Evolutionary conservation across 2,888 invertebrate species (phyloP), one percentile per base, ranked within the genome.

Genomic region (Cosmopolites sordidus): DNA sequence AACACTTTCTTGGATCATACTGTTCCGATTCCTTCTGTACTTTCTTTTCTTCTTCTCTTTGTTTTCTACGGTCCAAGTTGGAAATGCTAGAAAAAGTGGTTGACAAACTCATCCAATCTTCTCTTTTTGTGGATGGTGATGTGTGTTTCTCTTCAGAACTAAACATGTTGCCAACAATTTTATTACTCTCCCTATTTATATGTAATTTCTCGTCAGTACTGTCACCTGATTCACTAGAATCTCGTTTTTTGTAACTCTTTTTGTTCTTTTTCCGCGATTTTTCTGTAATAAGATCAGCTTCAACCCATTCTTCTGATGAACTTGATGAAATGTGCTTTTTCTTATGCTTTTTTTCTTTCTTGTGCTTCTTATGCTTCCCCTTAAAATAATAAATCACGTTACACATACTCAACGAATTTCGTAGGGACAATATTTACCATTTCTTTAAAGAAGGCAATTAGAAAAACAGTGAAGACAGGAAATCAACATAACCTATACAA

Each of bases 91-190:
- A 43, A 53, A 73, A 63, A 5, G 76, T 69, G 6, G 66, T 79
- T 9, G 83, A 79, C 67, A 85, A 77, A 29, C 81, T 81, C 88
- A 92, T 89, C 92, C 92, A 92, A 64, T 85, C 83, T 44, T 92
- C 90, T 46, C 58, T 41, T 8, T 29, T 42, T 9, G 27, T 11
- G 4, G 15, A 17, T 1, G 22, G 18, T 11, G 5, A 12, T n/a
- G 2, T 14, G 38, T 22, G 22, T 27, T 2, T 18, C 29, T 43
- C 43, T 9, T 38, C 43, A 29, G 39, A 33, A 38, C 9, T 37
- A 45, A 18, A 30, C n/a, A 11, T 45, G 14, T 17, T 33, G 15
- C 40, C 5, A 40, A 5, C 16, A 16, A 15, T 39, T 39, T 43
- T 22, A 3, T 22, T 48, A 15, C 18, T 39, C 29, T 48, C 46